Conservation (phyloP, 92 coral and sea anemone genomes). For the Umimayanthus kanabou region DNA sequence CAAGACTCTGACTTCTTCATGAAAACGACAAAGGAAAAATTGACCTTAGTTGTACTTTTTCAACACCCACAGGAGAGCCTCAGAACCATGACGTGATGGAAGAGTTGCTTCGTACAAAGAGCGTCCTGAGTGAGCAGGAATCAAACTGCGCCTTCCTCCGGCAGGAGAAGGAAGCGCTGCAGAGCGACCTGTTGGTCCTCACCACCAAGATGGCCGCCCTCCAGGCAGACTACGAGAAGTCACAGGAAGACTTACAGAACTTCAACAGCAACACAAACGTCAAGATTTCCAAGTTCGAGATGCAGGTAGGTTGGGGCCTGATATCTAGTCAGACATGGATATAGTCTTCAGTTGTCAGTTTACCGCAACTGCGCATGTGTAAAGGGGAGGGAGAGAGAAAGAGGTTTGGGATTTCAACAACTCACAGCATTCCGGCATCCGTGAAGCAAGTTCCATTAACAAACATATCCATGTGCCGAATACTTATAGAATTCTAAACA, state of each 20-base stretch:
- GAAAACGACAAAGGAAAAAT: too few species aligned
- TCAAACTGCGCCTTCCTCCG: slow-evolving; percentile 41
- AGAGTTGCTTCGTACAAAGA: slow-evolving; percentile 46
- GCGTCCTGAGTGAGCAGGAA: slow-evolving; percentile 47
- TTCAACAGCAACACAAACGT: slow-evolving; percentile 41
- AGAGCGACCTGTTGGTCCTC: slow-evolving; percentile 41
- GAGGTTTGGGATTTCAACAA: too few species aligned
- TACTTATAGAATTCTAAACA: too few species aligned
- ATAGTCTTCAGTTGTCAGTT: too few species aligned
- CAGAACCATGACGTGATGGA: not conserved
- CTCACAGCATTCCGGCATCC: too few species aligned
- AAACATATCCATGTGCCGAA: too few species aligned
- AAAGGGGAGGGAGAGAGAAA: not conserved
- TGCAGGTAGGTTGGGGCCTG: slow-evolving; percentile 17
- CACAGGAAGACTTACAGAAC: slow-evolving; percentile 46
- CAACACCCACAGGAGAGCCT: too few species aligned
- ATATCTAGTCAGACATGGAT: not conserved
- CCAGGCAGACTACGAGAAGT: slow-evolving; percentile 49
- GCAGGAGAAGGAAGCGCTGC: slow-evolving; percentile 49
- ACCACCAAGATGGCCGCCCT: slow-evolving; percentile 43
- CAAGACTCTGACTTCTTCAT: too few species aligned
- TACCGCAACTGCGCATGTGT: not conserved
- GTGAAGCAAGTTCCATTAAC: too few species aligned
- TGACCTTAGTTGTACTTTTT: too few species aligned
- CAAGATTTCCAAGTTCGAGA: slow-evolving; percentile 47